A percentile compares a stretch with the other conserved stretches of the same genome.
These are phyloP conservation scores for Cacoxenus indagator DNA, from an alignment of 2,888 invertebrate genomes.

Conservation along the genomic window DNA sequence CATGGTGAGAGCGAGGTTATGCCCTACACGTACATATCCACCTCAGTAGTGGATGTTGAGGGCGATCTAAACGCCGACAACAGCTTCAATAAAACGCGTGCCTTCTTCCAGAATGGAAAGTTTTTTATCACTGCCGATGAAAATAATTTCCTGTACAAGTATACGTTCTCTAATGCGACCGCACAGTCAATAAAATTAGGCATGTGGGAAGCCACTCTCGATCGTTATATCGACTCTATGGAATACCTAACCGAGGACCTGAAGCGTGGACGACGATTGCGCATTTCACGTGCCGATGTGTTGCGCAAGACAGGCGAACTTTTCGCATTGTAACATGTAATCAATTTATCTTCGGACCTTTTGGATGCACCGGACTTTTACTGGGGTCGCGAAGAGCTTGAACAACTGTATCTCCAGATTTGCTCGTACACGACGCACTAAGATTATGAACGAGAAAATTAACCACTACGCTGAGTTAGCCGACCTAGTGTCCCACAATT, in stretches of 20 bases:
- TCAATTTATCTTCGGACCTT: slow-evolving; percentile 94
- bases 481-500: slow-evolving; percentile 88
- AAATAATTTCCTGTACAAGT: slow-evolving; percentile 83
- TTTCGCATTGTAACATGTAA: slow-evolving; percentile 87
- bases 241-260: slow-evolving; percentile 84
- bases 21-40: slow-evolving; percentile 78
- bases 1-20: slow-evolving; percentile 86
- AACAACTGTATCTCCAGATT: slow-evolving; percentile 85
- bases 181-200: slow-evolving; percentile 94
- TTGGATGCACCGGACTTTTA: slow-evolving; percentile 97
- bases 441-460: slow-evolving; percentile 96
- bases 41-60: slow-evolving; percentile 66
- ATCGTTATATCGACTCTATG: slow-evolving; percentile 86
- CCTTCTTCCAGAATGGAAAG: slow-evolving; percentile 66
- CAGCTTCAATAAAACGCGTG: slow-evolving; percentile 63
- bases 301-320: slow-evolving; percentile 87
- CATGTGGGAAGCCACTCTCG: slow-evolving; percentile 92
- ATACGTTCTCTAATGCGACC: slow-evolving; percentile 95
- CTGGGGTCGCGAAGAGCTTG: slow-evolving; percentile 95
- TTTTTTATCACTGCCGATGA: slow-evolving; percentile 70
- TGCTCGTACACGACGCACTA: slow-evolving; percentile 86
- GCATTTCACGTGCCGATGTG: slow-evolving; percentile 74
- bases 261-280: slow-evolving; percentile 80
- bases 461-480: slow-evolving; percentile 94
- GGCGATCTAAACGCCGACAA: slow-evolving; percentile 62